Evolutionary conservation across 1,140 invertebrate genomes (phyloP), one percentile per base, ranked within the genome.

Genomic region (Ips nitidus): DNA sequence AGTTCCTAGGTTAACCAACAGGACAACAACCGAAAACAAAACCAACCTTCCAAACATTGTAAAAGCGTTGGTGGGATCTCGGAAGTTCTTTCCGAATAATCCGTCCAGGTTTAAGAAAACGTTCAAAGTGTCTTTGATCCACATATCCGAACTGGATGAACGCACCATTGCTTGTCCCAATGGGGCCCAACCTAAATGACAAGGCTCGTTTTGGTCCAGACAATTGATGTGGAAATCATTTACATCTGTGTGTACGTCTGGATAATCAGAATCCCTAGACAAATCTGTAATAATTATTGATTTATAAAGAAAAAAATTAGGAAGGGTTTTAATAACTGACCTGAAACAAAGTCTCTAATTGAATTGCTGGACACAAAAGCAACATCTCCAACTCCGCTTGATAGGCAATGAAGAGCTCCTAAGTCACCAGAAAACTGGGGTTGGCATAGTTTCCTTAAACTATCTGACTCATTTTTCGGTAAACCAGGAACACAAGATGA

Each of bases 361-460:
- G 37, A 70, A 47, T 71, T 81, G 84, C 85, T 82, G 73, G 83
- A 79, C 68, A 95, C 83, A 79, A 97, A 97, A 1, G 94, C 94
- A 1, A 98, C 92, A 78, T 97, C 92, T 39, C 87, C 93, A 37
- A 83, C 84, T 22, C 86, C 88, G 76, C 91, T 88, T n/a, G 88
- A 84, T 4, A 98, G 82, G 78, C 94, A 95, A 71, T 88, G 83
- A 60, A 97, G 86, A 2, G 94, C 90, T 2, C 90, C 85, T 71
- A 84, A 78, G 65, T 87, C 85, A 2, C 84, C 86, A 57, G 79
- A 76, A 61, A 85, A 82, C 8, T 71, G 61, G 39, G 41, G 55
- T 43, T 74, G 62, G 53, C 75, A 78, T 8, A 52, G 45, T 58
- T 74, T 68, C 41, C 62, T 62, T 38, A 76, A 36, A 8, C 47